Conservation (phyloP, 1,140 invertebrate genomes). For the Hylaeus anthracinus region DNA sequence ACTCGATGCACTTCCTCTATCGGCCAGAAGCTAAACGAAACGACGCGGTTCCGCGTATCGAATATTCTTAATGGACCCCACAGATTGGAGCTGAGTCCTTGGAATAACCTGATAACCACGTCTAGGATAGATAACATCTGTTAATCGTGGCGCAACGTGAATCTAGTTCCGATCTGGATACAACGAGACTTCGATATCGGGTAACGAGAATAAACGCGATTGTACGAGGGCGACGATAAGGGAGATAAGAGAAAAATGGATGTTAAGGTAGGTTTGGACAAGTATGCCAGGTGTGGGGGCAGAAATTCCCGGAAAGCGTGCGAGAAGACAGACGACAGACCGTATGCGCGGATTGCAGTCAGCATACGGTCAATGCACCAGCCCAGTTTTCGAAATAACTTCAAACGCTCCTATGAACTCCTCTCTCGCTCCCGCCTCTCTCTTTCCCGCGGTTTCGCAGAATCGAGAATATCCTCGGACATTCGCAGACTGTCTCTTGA, state of each 20-base stretch:
- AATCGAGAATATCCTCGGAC: constrained; percentile 69
- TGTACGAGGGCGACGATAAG: background rate
- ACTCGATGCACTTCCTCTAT: constrained; percentile 50
- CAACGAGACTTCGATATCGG: background rate
- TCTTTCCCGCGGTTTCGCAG: constrained; percentile 53
- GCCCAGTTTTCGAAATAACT: constrained; percentile 73
- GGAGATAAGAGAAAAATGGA: background rate
- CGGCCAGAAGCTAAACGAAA: constrained; percentile 28
- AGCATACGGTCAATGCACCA: constrained; percentile 72
- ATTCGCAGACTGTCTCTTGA: constrained; percentile 71
- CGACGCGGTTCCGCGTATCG: constrained; percentile 16
- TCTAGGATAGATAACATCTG: no score
- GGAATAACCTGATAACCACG: background rate
- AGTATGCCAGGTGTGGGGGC: constrained; percentile 14
- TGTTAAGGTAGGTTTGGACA: constrained; percentile 1
- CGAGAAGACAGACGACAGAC: constrained; percentile 20
- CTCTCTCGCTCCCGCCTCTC: constrained; percentile 2
- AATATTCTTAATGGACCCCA: constrained; percentile 44
- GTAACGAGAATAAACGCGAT: background rate
- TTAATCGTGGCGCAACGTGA: no score
- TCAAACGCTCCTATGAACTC: constrained; percentile 20
- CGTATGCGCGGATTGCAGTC: constrained; percentile 17
- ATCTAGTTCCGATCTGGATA: no score
- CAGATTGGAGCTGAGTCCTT: background rate
- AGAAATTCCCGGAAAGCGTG: constrained; percentile 12